Conservation (phyloP, 2,113 vertebrate species). For the Syngnathus scovelli region DNA sequence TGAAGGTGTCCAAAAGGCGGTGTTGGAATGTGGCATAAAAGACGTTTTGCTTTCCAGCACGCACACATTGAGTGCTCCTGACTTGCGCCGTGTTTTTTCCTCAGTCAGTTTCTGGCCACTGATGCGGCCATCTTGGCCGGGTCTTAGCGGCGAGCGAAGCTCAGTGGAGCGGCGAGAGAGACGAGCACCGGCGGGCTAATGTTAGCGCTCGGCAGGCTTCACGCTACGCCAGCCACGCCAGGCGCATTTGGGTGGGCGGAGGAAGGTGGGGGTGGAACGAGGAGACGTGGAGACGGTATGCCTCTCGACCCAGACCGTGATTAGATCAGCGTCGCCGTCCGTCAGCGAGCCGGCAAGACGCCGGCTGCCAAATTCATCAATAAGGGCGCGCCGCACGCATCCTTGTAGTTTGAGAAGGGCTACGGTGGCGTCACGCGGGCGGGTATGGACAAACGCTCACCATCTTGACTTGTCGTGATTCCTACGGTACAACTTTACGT, state of each 20-base stretch:
- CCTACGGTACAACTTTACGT: too few species aligned
- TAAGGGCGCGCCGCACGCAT: not conserved
- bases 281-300: slow-evolving; percentile 47
- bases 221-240: slow-evolving; percentile 66
- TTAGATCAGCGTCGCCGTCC: slow-evolving; percentile 59
- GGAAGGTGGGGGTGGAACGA: slow-evolving; percentile 26
- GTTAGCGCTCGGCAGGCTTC: slow-evolving; percentile 55
- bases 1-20: too few species aligned
- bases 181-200: slow-evolving; percentile 46
- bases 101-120: not conserved
- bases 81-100: not conserved
- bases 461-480: too few species aligned
- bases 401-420: slow-evolving; percentile 4
- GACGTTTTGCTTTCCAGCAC: not conserved
- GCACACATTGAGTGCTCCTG: not conserved
- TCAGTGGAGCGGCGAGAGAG: slow-evolving; percentile 65
- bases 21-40: not conserved
- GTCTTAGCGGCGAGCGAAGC: slow-evolving; percentile 39
- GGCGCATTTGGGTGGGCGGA: slow-evolving; percentile 39
- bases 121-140: slow-evolving; percentile 22
- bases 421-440: too few species aligned
- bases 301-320: slow-evolving; percentile 61
- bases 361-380: slow-evolving; percentile 32
- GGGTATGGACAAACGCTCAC: too few species aligned
- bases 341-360: slow-evolving; percentile 29